Evolutionary conservation across 2,113 vertebrate genomes (phyloP).

Genomic region (Sapayoa aenigma): DNA sequence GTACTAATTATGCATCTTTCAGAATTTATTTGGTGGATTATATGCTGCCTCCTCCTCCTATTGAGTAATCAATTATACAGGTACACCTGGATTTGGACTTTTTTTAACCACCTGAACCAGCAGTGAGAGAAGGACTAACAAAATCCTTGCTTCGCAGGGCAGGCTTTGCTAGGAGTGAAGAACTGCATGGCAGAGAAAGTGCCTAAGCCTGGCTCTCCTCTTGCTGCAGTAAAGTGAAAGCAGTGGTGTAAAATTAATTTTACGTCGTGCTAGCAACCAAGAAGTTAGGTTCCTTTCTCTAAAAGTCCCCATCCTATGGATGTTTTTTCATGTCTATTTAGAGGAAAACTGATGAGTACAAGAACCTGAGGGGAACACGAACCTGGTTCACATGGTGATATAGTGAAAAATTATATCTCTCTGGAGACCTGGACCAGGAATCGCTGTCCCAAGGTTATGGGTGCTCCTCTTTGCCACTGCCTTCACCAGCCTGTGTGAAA

Average conservation of each 20-base stretch:
- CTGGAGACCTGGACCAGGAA: background rate
- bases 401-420: background rate
- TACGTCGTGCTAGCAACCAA: background rate
- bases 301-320: background rate
- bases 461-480: background rate
- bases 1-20: background rate
- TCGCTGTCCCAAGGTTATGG: background rate
- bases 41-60: background rate
- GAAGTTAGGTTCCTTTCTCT: background rate
- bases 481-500: background rate
- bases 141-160: background rate
- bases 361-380: background rate
- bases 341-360: background rate
- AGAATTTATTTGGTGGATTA: background rate
- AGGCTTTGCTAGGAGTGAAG: background rate
- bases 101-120: background rate
- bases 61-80: background rate
- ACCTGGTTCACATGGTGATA: background rate
- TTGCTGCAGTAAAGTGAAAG: background rate
- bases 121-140: background rate
- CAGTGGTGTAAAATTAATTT: background rate
- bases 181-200: background rate
- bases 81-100: background rate
- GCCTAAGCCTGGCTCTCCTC: background rate
- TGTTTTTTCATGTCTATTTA: background rate